Evolutionary conservation across 2,113 vertebrate genomes (phyloP), one percentile per base, ranked within the genome.

Genomic region (Oceanites oceanicus): DNA sequence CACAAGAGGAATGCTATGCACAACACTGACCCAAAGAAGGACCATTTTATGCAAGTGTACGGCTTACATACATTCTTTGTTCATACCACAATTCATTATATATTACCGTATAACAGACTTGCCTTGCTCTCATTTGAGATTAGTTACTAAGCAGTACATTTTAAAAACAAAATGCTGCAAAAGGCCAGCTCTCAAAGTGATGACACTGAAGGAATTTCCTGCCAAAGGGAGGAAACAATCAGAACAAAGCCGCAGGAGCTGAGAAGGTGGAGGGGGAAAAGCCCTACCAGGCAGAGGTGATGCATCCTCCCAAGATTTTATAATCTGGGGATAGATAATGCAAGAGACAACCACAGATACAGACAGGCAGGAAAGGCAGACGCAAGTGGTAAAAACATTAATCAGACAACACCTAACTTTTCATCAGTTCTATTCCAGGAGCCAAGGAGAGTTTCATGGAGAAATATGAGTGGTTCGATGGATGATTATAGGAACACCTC

Each of bases 401-500:
- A 49, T 49, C 52, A 87, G 22, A 49, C 34, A 66, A 67, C 26
- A 79, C 6, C 25, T 25, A 44, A 63, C 11, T 44, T 88, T 62
- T 42, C 26, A 55, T 55, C 58, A n/a, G 14, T 25, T 63, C 74
- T 82, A 16, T 25, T 94, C 32, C 47, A 78, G 42, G 1, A 84
- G 34, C 27, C 77, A 36, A 78, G 65, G 21, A 80, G n/a, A 14
- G 15, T 50, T 77, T 47, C 15, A 58, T 13, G 47, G 19, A 56
- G 29, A 73, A 93, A 78, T 6, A 9, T 3, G 26, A 55, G 17
- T 29, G n/a, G 25, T 59, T 76, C 45, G 49, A 20, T 4, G 6
- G 9, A 44, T 3, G 11, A 11, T 45, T 45, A 62, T 0, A 66
- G 13, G 4, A 73, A 63, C 2, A 2, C 6, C 19, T 52, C n/a